These are phyloP conservation scores for Tinamus major DNA, from an alignment of 2,797 vertebrate species.

Conservation along the genomic window DNA sequence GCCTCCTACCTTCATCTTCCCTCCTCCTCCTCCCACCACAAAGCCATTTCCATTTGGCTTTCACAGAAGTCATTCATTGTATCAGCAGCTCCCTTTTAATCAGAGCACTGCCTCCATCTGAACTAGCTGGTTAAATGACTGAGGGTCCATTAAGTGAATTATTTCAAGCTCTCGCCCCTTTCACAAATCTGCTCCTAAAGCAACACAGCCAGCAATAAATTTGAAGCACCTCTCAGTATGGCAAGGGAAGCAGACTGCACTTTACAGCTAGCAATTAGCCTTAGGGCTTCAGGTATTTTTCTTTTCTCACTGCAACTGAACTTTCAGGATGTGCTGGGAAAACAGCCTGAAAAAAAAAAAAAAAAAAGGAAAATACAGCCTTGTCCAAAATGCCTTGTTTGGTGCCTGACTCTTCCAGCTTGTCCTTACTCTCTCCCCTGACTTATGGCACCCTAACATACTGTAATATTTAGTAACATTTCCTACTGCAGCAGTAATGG, in stretches of 20 bases:
- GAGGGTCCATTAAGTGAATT: slow-evolving; percentile 41
- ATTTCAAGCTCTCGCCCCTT: slow-evolving; percentile 25
- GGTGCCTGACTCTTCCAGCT: neutral
- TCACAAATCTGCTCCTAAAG: slow-evolving; percentile 20
- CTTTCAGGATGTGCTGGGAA: neutral
- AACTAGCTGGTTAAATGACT: slow-evolving; percentile 35
- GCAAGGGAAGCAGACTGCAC: slow-evolving; percentile 11
- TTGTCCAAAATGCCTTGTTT: neutral
- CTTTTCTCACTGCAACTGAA: neutral
- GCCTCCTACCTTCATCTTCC: neutral
- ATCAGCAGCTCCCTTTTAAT: slow-evolving; percentile 43
- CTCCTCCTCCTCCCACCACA: neutral
- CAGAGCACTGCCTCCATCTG: slow-evolving; percentile 17
- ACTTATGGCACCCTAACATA: neutral
- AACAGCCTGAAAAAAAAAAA: neutral
- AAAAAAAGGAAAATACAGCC: neutral
- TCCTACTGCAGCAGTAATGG: neutral
- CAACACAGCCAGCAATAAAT: neutral
- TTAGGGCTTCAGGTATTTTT: slow-evolving; percentile 44
- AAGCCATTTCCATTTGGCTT: slow-evolving; percentile 26
- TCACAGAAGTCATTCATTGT: slow-evolving; percentile 19
- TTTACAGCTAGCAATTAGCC: slow-evolving; percentile 56
- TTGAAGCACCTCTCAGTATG: neutral
- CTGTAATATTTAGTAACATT: neutral
- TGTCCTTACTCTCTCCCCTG: neutral